Conservation (phyloP, 2,113 vertebrate genomes). For the Genyomyrus donnyi region DNA sequence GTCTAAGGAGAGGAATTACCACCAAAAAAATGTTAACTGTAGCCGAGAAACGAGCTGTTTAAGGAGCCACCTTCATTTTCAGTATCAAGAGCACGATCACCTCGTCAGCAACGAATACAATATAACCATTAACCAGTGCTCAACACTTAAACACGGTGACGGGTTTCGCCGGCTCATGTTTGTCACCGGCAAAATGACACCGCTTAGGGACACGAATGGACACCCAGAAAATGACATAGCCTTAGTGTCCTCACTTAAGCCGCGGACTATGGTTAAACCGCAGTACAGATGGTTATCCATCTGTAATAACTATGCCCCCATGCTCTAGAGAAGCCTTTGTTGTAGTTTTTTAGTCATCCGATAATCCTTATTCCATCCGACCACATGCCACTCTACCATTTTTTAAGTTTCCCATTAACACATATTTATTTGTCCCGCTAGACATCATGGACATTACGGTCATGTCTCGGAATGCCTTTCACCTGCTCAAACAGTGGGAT, state of each 20-base stretch:
- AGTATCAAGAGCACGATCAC: neutral
- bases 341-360: neutral
- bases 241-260: neutral
- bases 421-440: neutral
- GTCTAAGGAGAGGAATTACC: neutral
- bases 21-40: neutral
- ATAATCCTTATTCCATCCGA: neutral
- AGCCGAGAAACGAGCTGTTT: neutral
- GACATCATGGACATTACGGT: neutral
- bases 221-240: neutral
- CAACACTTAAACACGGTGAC: neutral
- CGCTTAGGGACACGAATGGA: neutral
- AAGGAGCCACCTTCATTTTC: neutral
- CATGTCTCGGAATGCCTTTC: constrained; percentile 7
- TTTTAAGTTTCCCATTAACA: neutral
- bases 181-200: neutral
- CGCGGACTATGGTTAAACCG: neutral
- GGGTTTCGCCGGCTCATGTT: neutral
- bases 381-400: neutral
- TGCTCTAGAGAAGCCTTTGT: neutral
- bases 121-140: neutral
- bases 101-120: neutral
- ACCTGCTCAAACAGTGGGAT: constrained; percentile 4
- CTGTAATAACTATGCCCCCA: neutral
- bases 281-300: neutral